These are phyloP conservation scores for Myrmecophaga tridactyla DNA, from an alignment of 2,113 vertebrate species.

Conservation along the genomic window DNA sequence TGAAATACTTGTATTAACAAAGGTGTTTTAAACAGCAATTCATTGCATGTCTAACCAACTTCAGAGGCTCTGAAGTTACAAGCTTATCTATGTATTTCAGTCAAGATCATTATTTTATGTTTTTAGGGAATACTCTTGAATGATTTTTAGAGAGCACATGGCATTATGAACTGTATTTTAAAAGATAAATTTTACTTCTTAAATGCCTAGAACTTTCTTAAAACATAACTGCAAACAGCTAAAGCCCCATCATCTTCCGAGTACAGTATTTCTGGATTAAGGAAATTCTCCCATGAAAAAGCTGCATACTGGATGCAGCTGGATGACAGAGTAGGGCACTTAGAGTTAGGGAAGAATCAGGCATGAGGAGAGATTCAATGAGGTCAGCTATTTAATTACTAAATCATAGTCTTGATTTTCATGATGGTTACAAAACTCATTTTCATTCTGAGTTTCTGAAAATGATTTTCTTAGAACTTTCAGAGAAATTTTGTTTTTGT, in stretches of 20 bases:
- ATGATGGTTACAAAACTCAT: background rate
- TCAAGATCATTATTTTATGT: background rate
- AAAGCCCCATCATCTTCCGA: background rate
- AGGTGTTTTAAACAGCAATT: background rate
- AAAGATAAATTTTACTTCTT: background rate
- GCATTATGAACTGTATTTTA: background rate
- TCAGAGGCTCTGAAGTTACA: background rate
- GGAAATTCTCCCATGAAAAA: background rate
- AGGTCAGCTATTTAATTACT: background rate
- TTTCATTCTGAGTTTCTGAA: background rate
- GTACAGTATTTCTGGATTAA: background rate
- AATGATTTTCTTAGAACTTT: conserved; percentile 7
- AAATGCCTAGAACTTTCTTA: background rate
- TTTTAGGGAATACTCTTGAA: background rate
- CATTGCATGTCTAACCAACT: background rate
- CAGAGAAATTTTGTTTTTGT: background rate
- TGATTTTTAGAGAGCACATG: background rate
- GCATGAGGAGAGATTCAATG: background rate
- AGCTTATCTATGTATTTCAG: background rate
- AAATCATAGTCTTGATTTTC: background rate
- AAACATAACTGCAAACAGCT: background rate
- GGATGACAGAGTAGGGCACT: background rate
- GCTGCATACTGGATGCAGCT: background rate
- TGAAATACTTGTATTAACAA: background rate
- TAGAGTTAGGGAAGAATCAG: background rate